A percentile compares a stretch with the other conserved stretches of the same genome.
Conservation (phyloP, 2,888 invertebrate genomes). For the Camponotus fellah region DNA sequence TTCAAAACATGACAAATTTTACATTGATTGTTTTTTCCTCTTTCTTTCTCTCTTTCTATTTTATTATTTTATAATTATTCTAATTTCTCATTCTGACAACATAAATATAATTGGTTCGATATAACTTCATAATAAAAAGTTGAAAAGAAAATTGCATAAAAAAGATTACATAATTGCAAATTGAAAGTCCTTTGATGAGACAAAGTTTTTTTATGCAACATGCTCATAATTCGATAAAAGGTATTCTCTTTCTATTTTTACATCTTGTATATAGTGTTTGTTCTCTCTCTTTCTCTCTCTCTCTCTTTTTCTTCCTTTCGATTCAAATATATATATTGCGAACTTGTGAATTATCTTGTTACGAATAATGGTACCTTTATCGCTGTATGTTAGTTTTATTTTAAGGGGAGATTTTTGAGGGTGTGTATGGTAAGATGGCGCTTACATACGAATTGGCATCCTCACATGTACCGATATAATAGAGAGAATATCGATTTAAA, state of each 20-base stretch:
- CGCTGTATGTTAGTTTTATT: constrained; percentile 48
- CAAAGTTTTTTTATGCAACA: constrained; percentile 55
- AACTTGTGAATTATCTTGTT: constrained; percentile 2
- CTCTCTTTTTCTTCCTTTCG: not conserved
- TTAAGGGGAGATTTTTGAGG: constrained; percentile 64
- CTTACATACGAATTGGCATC: constrained; percentile 31
- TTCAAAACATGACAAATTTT: not conserved
- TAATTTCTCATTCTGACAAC: not conserved
- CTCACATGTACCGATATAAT: constrained; percentile 28
- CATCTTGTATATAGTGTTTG: constrained; percentile 48
- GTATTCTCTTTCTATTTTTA: constrained; percentile 50
- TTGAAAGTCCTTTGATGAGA: constrained; percentile 10
- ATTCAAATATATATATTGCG: constrained; percentile 12
- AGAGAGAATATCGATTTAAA: constrained; percentile 62
- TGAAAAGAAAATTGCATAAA: not conserved
- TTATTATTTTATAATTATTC: not conserved
- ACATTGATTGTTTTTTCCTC: not conserved
- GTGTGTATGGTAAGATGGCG: constrained; percentile 25
- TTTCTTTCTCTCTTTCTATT: not conserved
- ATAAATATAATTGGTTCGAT: not conserved
- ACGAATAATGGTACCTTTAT: constrained; percentile 39
- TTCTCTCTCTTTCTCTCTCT: not conserved
- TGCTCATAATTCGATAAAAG: constrained; percentile 19
- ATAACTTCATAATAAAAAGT: not conserved
- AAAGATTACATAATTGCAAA: constrained; percentile 50